Evolutionary conservation across 2,888 invertebrate species (phyloP).

Genomic region (Chloromyia formosa): DNA sequence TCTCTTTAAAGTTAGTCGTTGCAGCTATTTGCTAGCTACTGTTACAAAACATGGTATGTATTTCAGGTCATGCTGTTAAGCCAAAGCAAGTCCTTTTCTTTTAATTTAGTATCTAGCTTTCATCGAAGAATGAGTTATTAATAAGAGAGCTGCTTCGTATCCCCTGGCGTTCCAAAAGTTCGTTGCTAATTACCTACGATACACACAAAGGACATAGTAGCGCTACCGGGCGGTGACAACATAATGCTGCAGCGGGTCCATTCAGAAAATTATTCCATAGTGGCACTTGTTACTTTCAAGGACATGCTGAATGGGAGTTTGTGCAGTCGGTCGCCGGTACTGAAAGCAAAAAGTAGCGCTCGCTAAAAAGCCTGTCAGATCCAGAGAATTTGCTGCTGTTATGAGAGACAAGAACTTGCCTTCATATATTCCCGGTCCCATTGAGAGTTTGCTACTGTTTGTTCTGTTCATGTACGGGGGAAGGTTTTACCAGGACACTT

Average conservation of each 20-base stretch:
- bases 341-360: neutral
- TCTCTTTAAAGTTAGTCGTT: neutral
- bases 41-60: neutral
- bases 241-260: neutral
- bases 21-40: neutral
- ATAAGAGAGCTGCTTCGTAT: neutral
- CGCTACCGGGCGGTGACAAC: neutral
- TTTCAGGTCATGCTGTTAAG: constrained; percentile 12
- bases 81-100: neutral
- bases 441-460: no score
- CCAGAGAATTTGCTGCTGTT: neutral
- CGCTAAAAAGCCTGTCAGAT: neutral
- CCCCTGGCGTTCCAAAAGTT: neutral
- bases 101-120: constrained; percentile 8
- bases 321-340: no score
- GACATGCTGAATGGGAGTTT: neutral
- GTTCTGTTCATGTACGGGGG: neutral
- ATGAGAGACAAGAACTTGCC: no score
- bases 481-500: neutral
- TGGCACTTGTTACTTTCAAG: neutral
- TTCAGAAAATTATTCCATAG: neutral
- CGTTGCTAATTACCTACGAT: constrained; percentile 1
- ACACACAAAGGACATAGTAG: constrained; percentile 1
- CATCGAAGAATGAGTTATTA: constrained; percentile 22
- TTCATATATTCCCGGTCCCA: no score